Base-by-base conservation (phyloP, 2,888 invertebrate species). In the Noctua janthe region DNA sequence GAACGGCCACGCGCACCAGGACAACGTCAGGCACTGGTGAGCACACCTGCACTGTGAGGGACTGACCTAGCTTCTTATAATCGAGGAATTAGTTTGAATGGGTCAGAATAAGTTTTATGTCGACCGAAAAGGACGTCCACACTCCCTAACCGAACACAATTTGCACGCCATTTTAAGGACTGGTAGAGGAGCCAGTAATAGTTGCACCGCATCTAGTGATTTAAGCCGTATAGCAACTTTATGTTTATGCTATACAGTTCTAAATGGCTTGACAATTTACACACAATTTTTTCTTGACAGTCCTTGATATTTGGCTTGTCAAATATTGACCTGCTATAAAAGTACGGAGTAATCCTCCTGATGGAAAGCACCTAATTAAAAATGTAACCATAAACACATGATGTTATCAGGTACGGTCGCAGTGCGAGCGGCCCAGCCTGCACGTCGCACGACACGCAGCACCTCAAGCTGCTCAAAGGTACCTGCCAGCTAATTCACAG, bases 1-100 rank as follows among this genome's bases (percentile, higher is more conserved):
- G 81, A 95, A 94, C 85, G 97, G 96, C 0, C 96, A 96, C 76
- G 95, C 95, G 67, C 95, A 95, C 73, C 97, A 97, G 91, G 95
- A 96, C 6, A 95, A 95, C 84, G 92, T 91, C 11, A 59, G 95
- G 4, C 94, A 94, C 51, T 96, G 96, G 96, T 96, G 4, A 91
- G 91, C 91, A 54, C 20, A 20, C 51, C 5, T 51, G 17, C 2
- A 15, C 15, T 15, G 15, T 51, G 5, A 51, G 49, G 15, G 49
- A 15, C 0, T 5, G 49, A 51, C 15, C 15, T 5, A 13, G 15
- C 49, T 15, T 47, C 43, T 47, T 47, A 47, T 2, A 11, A 47
- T 47, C 47, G 47, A 11, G 0, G 47, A 47, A 51, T 51, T 54
- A 54, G 7, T 5, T 7, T 23, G 54, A 56, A 54, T 54, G 54